Conservation (phyloP, 1,140 invertebrate species). For the Drosophila kurseongensis region DNA sequence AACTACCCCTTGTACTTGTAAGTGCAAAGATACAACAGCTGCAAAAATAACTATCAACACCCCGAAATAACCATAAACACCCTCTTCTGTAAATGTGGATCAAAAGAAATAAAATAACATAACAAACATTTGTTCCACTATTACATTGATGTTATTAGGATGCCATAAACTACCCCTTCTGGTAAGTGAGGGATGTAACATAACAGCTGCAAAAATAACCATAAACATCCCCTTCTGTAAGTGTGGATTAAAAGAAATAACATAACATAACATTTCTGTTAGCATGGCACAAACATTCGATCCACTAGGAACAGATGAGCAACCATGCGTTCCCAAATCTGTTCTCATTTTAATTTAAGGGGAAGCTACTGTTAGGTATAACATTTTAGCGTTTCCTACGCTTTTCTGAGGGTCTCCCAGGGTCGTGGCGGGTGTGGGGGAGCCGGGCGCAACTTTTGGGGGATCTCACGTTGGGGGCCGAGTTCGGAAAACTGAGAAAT, state of each 20-base stretch:
- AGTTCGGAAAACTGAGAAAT: too few species aligned
- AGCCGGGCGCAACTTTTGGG: too few species aligned
- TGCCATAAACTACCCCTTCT: background rate
- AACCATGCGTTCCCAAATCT: constrained; percentile 9
- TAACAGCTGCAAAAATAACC: background rate
- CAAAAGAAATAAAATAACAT: background rate
- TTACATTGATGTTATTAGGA: too few species aligned
- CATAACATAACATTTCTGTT: background rate
- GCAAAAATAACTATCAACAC: background rate
- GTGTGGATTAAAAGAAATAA: background rate
- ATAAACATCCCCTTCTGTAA: constrained; percentile 9
- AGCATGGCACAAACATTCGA: background rate
- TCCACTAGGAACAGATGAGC: background rate
- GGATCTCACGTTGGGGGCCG: too few species aligned
- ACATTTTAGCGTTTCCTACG: background rate
- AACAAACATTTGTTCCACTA: too few species aligned
- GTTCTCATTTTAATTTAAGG: constrained; percentile 36
- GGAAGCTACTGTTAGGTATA: background rate
- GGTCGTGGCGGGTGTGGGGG: too few species aligned
- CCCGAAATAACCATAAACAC: constrained; percentile 2
- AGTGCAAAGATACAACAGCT: background rate
- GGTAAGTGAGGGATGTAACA: background rate
- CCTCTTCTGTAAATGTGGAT: constrained; percentile 1
- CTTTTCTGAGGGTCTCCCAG: too few species aligned
- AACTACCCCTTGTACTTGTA: background rate